These are phyloP conservation scores for Drosophila ogumai DNA, from an alignment of 1,140 invertebrate species.

Conservation along the genomic window DNA sequence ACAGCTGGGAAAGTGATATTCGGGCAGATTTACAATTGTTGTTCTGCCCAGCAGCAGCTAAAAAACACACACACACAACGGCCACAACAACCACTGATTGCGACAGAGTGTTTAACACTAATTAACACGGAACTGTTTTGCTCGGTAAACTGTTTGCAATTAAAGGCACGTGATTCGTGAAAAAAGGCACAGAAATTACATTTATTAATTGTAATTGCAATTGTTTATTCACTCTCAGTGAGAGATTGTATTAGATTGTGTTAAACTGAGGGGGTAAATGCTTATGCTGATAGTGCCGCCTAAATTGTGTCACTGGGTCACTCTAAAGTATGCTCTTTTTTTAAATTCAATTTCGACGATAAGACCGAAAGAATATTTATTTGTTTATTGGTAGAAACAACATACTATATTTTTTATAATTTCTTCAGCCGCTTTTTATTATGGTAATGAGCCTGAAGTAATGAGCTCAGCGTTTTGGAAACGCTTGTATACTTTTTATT, in stretches of 20 bases:
- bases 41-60: slow-evolving; percentile 1
- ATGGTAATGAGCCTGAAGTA: slow-evolving; percentile 75
- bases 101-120: slow-evolving; percentile 33
- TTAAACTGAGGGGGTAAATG: not conserved
- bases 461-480: slow-evolving; percentile 79
- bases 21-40: slow-evolving; percentile 63
- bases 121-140: slow-evolving; percentile 43
- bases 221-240: slow-evolving; percentile 41
- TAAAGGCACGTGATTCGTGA: slow-evolving; percentile 63
- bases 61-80: not conserved
- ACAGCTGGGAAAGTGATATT: slow-evolving; percentile 73
- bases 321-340: slow-evolving; percentile 11
- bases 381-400: slow-evolving; percentile 19
- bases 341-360: slow-evolving; percentile 8
- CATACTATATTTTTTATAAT: slow-evolving; percentile 22
- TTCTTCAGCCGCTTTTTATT: slow-evolving; percentile 57
- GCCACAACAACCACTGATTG: not conserved
- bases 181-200: slow-evolving; percentile 41
- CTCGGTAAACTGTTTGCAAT: slow-evolving; percentile 55
- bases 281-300: slow-evolving; percentile 50
- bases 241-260: slow-evolving; percentile 26
- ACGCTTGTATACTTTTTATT: slow-evolving; percentile 49
- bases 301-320: slow-evolving; percentile 73
- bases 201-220: slow-evolving; percentile 59
- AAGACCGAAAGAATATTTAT: slow-evolving; percentile 12